phyloP scores from a whole-genome alignment of 1,140 invertebrate genomes.

The Drosophila nebulosa region DNA sequence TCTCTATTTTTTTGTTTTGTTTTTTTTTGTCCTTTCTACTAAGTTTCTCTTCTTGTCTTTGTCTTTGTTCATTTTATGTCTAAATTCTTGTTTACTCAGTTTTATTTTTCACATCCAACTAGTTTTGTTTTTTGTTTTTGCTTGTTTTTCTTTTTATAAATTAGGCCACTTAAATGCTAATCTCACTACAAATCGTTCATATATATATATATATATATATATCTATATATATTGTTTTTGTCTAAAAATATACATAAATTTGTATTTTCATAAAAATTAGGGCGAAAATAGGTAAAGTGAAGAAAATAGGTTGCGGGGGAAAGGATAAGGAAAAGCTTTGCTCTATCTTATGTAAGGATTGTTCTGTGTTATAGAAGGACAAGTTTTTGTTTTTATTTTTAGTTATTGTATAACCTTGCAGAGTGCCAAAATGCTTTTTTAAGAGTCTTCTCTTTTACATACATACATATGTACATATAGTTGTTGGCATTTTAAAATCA shows the following conservation, averaged over 20 bases:
- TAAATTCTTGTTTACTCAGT: conserved; percentile 64
- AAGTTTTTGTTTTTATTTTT: not conserved
- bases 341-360: not conserved
- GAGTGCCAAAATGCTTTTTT: not conserved
- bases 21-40: conserved; percentile 27
- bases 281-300: not conserved
- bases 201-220: conserved; percentile 43
- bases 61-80: conserved; percentile 76
- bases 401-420: not conserved
- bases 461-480: too few relatives aligned
- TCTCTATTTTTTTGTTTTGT: conserved; percentile 15
- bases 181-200: conserved; percentile 64
- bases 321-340: not conserved
- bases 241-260: not conserved
- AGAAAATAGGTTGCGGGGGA: not conserved
- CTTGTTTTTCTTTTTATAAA: conserved; percentile 20
- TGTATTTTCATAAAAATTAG: not conserved
- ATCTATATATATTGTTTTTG: conserved; percentile 1
- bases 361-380: not conserved
- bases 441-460: not conserved
- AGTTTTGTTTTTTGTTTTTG: conserved; percentile 21
- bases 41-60: conserved; percentile 42
- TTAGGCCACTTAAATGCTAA: conserved; percentile 69
- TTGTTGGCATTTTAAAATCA: not conserved
- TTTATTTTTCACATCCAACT: conserved; percentile 62